A percentile compares a stretch with the other conserved stretches of the same genome.
phyloP scores from a whole-genome alignment of 2,888 invertebrate species.

The Dysmachus trigonus region DNA sequence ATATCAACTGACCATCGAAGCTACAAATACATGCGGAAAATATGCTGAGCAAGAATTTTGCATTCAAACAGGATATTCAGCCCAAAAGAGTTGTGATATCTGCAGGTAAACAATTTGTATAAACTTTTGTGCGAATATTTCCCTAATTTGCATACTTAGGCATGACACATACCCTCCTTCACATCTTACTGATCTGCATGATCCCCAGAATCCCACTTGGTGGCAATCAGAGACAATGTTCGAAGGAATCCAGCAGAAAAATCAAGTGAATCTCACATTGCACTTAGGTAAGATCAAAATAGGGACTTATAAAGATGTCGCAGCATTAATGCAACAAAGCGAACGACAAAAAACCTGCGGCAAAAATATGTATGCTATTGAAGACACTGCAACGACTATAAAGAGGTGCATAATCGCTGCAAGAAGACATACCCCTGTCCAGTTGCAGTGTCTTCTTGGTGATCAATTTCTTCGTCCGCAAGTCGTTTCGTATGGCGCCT shows the following conservation, averaged over 20 bases:
- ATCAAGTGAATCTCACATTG: conserved; percentile 91
- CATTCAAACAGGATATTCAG: conserved; percentile 85
- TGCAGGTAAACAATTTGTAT: conserved; percentile 70
- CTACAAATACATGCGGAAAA: conserved; percentile 96
- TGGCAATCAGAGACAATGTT: conserved; percentile 99
- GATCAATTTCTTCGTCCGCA: neutral
- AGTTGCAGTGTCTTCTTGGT: neutral
- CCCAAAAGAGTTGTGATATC: conserved; percentile 80
- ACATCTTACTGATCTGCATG: conserved; percentile 91
- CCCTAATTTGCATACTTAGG: conserved; percentile 51
- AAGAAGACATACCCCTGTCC: neutral
- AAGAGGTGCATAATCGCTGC: neutral
- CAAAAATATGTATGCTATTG: neutral
- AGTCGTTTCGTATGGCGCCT: conserved; percentile 20
- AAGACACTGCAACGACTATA: neutral
- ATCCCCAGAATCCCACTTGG: conserved; percentile 90
- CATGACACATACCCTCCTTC: conserved; percentile 73
- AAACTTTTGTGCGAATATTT: neutral
- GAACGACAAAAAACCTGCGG: neutral
- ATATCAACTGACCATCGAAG: conserved; percentile 86
- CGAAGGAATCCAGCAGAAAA: conserved; percentile 90
- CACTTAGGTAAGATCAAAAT: conserved; percentile 74
- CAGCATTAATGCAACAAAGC: neutral
- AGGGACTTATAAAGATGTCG: neutral
- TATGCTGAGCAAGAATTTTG: conserved; percentile 84